phyloP scores from a whole-genome alignment of 1,140 invertebrate species.

The Hetaerina americana region DNA sequence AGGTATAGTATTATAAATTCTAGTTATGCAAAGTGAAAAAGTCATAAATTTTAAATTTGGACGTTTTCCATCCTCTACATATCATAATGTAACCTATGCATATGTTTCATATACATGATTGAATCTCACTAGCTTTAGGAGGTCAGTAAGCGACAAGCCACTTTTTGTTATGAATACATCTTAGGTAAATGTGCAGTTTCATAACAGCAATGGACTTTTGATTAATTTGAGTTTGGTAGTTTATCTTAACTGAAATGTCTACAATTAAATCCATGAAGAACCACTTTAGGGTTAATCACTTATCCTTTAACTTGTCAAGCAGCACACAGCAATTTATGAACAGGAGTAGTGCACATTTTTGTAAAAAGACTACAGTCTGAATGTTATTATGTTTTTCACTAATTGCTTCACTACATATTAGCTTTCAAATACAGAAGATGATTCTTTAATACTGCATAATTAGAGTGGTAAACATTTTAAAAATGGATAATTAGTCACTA shows the following conservation, averaged over 20 bases:
- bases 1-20: neutral
- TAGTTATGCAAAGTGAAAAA: neutral
- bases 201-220: neutral
- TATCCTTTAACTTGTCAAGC: neutral
- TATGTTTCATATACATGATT: neutral
- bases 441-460: neutral
- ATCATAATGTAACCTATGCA: neutral
- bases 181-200: neutral
- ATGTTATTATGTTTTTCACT: neutral
- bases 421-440: neutral
- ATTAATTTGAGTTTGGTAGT: neutral
- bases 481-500: too few relatives aligned
- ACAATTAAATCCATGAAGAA: neutral
- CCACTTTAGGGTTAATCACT: neutral
- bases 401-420: neutral
- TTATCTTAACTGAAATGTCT: neutral
- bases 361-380: neutral
- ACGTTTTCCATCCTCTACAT: neutral
- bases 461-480: neutral
- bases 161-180: constrained; percentile 1
- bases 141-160: neutral
- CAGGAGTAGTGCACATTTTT: neutral
- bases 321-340: neutral
- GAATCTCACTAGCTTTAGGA: neutral
- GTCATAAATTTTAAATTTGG: neutral